Base-by-base conservation (phyloP, 1,140 invertebrate species). In the Drosophila persimilis region DNA sequence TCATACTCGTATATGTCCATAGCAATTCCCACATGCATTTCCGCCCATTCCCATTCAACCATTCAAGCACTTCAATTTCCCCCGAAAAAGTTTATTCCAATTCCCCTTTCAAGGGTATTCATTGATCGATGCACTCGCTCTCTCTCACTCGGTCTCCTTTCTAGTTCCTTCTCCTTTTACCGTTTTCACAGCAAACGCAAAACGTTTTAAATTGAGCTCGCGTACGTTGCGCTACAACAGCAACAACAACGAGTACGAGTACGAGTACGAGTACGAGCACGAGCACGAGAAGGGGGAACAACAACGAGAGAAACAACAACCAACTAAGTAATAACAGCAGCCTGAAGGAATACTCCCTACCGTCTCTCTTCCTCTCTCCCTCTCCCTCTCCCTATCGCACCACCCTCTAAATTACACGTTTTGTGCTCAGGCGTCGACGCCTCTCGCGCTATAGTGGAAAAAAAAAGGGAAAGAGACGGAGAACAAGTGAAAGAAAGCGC, bases 141-240 rank as follows among this genome's bases (percentile, higher is more conserved):
- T 35, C 29, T 44, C 56, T 39, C 20, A 15, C 50, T 8, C 41
- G 51, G 22, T 39, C 35, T 13, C 13, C 71, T 46, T 65, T 44
- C 53, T 45, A 55, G 69, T 56, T 73, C 17, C 52, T 53, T 39
- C 43, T 45, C 22, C 56, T 65, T 67, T 75, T 59, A 44, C 57
- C 47, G 57, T 29, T 59, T 59, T 51, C 70, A 52, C 43, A 58
- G 77, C 53, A 59, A 77, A 56, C 60, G 60, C 53, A 80, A 73
- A 81, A 61, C 81, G 83, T 88, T 88, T 86, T 78, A 86, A 86
- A 86, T 78, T 88, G 85, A 75, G 78, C 83, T 67, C 73, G 65
- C 75, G 70, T 75, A 65, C 73, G 52, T 45, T 73, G 60, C 66
- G 70, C 60, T 46, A 20, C 48, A 73, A 57, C 45, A 55, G 8